Conservation (phyloP, 2,888 invertebrate species). For the Monochamus alternatus region DNA sequence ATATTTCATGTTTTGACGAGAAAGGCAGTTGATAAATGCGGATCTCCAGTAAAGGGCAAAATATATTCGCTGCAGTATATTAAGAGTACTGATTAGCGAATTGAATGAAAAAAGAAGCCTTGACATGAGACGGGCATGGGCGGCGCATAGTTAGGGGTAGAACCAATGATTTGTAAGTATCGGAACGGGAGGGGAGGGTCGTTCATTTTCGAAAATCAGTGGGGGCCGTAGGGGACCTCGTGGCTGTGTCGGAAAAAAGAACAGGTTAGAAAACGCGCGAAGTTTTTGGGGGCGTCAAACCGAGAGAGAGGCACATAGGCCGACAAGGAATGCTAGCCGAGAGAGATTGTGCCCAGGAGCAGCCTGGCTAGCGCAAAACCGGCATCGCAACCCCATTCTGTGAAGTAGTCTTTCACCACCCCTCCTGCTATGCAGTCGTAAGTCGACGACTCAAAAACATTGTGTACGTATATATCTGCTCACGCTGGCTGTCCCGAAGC, state of each 20-base stretch:
- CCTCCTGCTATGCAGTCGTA: slow-evolving; percentile 64
- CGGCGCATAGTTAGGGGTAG: slow-evolving; percentile 24
- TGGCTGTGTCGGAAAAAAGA: slow-evolving; percentile 37
- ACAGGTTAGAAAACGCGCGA: slow-evolving; percentile 31
- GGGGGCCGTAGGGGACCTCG: slow-evolving; percentile 33
- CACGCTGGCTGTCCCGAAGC: slow-evolving; percentile 48
- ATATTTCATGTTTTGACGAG: no score
- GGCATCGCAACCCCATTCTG: slow-evolving; percentile 62
- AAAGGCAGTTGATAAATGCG: not conserved
- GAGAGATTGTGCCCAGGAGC: slow-evolving; percentile 66
- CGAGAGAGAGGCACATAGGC: slow-evolving; percentile 46
- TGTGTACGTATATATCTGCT: slow-evolving; percentile 61
- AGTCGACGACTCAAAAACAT: slow-evolving; percentile 57
- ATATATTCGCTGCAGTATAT: not conserved
- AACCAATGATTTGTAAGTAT: slow-evolving; percentile 7
- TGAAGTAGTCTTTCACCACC: slow-evolving; percentile 67
- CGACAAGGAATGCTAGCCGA: slow-evolving; percentile 38
- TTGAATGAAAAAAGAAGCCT: slow-evolving; percentile 2
- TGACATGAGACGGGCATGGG: slow-evolving; percentile 7
- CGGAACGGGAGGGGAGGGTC: not conserved
- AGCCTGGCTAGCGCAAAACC: slow-evolving; percentile 66
- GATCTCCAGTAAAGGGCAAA: not conserved
- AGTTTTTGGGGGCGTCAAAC: slow-evolving; percentile 51
- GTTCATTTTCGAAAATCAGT: slow-evolving; percentile 26
- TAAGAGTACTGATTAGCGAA: slow-evolving; percentile 1